phyloP scores from a whole-genome alignment of 2,888 invertebrate genomes.

The Lycocerus yunnanus region DNA sequence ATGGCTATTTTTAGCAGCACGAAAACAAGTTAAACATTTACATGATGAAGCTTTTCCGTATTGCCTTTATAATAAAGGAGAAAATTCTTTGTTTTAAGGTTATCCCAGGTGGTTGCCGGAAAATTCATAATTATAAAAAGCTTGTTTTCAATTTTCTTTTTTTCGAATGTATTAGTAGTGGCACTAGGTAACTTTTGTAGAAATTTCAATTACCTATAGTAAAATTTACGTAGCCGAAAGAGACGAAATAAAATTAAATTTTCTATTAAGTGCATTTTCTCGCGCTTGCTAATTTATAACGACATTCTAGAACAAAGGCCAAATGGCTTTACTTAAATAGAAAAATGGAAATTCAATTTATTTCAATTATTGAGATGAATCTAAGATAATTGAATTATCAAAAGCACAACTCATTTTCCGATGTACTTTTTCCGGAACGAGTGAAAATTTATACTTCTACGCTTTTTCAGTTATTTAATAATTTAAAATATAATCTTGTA shows the following conservation, averaged over 20 bases:
- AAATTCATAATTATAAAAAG: neutral
- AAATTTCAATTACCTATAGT: neutral
- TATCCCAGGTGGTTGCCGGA: neutral
- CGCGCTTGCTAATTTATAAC: neutral
- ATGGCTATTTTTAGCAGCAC: neutral
- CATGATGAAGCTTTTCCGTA: neutral
- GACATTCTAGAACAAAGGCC: neutral
- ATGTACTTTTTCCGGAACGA: neutral
- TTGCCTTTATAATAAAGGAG: neutral
- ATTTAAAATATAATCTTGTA: neutral
- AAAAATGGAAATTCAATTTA: conserved; percentile 4
- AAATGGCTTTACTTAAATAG: neutral
- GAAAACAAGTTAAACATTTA: neutral
- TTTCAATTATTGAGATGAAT: neutral
- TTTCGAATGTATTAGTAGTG: neutral
- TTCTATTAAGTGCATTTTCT: neutral
- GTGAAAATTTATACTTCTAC: neutral
- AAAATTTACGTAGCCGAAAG: neutral
- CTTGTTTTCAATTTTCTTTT: neutral
- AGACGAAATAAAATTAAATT: neutral
- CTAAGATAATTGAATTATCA: neutral
- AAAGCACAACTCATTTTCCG: neutral
- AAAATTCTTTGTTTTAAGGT: neutral
- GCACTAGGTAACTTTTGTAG: neutral
- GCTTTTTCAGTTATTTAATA: neutral